Evolutionary conservation across 2,797 vertebrate genomes (phyloP).

Genomic region (Coreius guichenoti): DNA sequence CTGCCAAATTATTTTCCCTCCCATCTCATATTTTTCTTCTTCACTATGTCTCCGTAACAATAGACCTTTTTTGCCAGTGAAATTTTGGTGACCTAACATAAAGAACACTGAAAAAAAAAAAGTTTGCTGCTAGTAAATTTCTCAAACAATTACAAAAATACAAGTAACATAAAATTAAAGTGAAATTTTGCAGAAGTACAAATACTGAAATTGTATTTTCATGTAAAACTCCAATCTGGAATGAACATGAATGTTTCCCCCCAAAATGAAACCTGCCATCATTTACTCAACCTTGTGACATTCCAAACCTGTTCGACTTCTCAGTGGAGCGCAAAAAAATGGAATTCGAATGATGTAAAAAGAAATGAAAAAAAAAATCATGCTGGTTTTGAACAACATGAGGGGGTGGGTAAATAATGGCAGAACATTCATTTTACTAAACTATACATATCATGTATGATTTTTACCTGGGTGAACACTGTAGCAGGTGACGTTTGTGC

Average conservation of each 20-base stretch:
- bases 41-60: too few relatives aligned
- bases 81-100: too few relatives aligned
- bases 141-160: not conserved
- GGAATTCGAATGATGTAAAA: not conserved
- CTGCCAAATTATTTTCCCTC: too few relatives aligned
- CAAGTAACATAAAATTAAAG: not conserved
- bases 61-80: too few relatives aligned
- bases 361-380: not conserved
- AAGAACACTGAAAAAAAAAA: too few relatives aligned
- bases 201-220: not conserved
- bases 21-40: too few relatives aligned
- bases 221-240: not conserved
- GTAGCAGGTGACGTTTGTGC: conserved; percentile 74
- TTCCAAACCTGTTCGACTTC: not conserved
- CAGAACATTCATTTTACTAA: not conserved
- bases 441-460: conserved; percentile 3
- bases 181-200: not conserved
- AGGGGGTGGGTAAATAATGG: not conserved
- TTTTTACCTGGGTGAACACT: conserved; percentile 76
- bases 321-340: not conserved
- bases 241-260: too few relatives aligned
- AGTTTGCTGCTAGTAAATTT: too few relatives aligned
- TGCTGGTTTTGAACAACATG: not conserved
- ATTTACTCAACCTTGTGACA: conserved; percentile 13
- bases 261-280: not conserved